These are phyloP conservation scores for Pterostichus niger DNA, from an alignment of 2,888 invertebrate genomes.

Conservation along the genomic window DNA sequence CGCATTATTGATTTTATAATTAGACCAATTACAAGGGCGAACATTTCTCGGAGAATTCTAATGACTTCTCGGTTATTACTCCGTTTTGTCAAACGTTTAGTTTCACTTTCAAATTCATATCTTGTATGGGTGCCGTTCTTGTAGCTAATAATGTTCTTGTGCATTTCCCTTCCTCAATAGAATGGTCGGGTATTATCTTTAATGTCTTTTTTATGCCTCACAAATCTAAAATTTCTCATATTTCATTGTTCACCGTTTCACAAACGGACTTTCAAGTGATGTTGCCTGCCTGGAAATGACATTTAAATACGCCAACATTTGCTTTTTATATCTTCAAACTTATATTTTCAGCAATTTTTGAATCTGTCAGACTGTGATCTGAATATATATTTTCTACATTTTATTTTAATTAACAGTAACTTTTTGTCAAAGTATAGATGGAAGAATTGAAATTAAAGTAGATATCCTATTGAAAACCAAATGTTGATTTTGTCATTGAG, in stretches of 20 bases:
- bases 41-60: conserved; percentile 48
- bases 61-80: conserved; percentile 50
- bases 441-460: too few species aligned
- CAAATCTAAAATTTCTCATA: conserved; percentile 44
- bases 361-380: conserved; percentile 33
- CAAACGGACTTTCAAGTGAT: conserved; percentile 40
- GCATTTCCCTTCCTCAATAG: conserved; percentile 36
- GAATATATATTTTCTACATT: conserved; percentile 1
- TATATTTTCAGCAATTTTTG: conserved; percentile 46
- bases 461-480: too few species aligned
- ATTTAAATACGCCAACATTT: conserved; percentile 49
- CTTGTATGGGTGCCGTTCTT: conserved; percentile 33
- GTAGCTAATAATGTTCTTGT: conserved; percentile 53
- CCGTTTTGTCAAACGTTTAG: conserved; percentile 53
- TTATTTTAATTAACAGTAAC: background rate
- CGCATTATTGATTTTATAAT: conserved; percentile 59
- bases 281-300: conserved; percentile 39
- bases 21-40: conserved; percentile 58
- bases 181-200: conserved; percentile 40
- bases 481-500: too few species aligned
- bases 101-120: conserved; percentile 53
- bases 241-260: conserved; percentile 45
- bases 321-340: conserved; percentile 47
- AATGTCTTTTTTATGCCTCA: conserved; percentile 56
- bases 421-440: too few species aligned